Percentiles rank a stretch among this genome's conserved stretches.
Evolutionary conservation across 1,140 invertebrate genomes (phyloP).

Genomic region (Aplysia californica): DNA sequence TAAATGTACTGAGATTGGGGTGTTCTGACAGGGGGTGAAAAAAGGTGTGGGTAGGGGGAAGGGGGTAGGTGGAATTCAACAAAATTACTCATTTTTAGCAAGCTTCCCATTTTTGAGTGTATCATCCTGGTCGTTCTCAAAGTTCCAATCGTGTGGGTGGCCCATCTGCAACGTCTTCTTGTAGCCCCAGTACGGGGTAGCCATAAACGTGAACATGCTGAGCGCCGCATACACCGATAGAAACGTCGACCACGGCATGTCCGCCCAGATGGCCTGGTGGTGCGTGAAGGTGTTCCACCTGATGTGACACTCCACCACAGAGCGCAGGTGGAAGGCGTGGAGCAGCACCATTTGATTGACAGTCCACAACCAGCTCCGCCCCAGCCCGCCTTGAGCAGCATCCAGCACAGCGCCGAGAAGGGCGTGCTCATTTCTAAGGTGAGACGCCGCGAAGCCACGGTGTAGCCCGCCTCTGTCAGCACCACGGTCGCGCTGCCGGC

Average conservation of each 20-base stretch:
- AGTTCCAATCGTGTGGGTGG: slow-evolving; percentile 58
- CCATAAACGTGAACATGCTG: slow-evolving; percentile 46
- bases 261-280: slow-evolving; percentile 45
- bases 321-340: slow-evolving; percentile 58
- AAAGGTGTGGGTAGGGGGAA: too few relatives aligned
- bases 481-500: neutral
- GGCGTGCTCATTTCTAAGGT: slow-evolving; percentile 62
- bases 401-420: slow-evolving; percentile 59
- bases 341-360: slow-evolving; percentile 59
- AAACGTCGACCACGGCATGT: slow-evolving; percentile 50
- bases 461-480: slow-evolving; percentile 39
- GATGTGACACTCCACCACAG: slow-evolving; percentile 54
- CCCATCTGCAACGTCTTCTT: slow-evolving; percentile 62
- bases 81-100: too few relatives aligned
- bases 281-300: slow-evolving; percentile 51
- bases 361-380: slow-evolving; percentile 53
- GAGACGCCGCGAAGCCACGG: slow-evolving; percentile 48
- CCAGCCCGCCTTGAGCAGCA: slow-evolving; percentile 54
- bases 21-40: too few relatives aligned
- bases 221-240: slow-evolving; percentile 48
- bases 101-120: too few relatives aligned
- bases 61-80: too few relatives aligned
- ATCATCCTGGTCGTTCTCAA: too few relatives aligned
- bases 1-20: too few relatives aligned
- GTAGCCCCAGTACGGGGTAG: slow-evolving; percentile 65